Conservation (phyloP, 2,113 vertebrate genomes). For the Verasper variegatus region DNA sequence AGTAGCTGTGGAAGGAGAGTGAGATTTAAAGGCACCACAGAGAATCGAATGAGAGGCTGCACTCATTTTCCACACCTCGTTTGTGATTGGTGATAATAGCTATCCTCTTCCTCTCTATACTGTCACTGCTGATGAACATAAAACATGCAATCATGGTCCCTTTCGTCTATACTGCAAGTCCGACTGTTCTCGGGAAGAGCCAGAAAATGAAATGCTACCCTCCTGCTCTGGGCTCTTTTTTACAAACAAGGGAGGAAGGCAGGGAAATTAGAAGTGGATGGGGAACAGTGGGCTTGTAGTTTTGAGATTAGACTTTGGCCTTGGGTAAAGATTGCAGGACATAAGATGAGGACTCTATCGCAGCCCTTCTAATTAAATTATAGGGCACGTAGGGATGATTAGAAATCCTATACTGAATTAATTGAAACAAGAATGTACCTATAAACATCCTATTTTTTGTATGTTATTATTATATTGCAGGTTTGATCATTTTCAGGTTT, state of each 20-base stretch:
- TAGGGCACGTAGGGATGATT: neutral
- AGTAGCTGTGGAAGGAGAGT: conserved; percentile 22
- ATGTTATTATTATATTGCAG: neutral
- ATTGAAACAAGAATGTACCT: neutral
- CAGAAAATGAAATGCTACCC: conserved; percentile 17
- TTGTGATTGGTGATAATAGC: conserved; percentile 30
- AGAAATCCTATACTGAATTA: neutral
- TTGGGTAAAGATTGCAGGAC: conserved; percentile 43
- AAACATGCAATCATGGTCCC: conserved; percentile 23
- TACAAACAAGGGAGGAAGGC: conserved; percentile 21
- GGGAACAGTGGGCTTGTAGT: conserved; percentile 40
- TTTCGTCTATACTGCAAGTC: conserved; percentile 28
- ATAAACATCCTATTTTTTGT: too few species aligned
- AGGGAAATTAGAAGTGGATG: conserved; percentile 15
- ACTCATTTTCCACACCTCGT: conserved; percentile 32
- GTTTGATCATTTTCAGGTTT: neutral
- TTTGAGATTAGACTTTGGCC: conserved; percentile 51
- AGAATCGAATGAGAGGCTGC: conserved; percentile 32
- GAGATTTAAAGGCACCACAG: conserved; percentile 44
- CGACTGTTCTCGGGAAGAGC: conserved; percentile 10
- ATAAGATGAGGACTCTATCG: conserved; percentile 43
- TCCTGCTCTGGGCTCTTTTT: conserved; percentile 23
- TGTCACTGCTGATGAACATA: conserved; percentile 36
- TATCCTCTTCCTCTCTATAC: neutral
- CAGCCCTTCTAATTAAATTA: conserved; percentile 10